Conservation (phyloP, 2,797 vertebrate species). For the Melanotaenia trifasciata region DNA sequence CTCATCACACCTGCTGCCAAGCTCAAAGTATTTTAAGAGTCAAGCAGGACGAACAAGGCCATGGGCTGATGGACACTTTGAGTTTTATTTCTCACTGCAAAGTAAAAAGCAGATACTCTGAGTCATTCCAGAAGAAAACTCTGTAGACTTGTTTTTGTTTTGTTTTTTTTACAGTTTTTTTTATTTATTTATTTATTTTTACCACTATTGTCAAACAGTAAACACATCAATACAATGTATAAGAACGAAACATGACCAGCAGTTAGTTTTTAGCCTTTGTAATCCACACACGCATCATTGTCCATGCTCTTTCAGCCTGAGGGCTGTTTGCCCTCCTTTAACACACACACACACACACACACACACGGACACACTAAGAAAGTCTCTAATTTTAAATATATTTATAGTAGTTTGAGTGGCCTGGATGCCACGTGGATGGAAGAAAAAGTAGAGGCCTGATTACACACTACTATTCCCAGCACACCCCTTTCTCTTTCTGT, state of each 20-base stretch:
- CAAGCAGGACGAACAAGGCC: neutral
- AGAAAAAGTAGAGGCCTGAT: constrained; percentile 69
- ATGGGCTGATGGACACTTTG: constrained; percentile 24
- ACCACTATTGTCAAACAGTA: neutral
- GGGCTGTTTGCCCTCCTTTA: neutral
- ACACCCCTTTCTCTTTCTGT: constrained; percentile 22
- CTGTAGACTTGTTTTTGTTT: neutral
- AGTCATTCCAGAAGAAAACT: neutral
- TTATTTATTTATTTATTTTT: no score
- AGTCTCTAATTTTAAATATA: constrained; percentile 74
- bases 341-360: neutral
- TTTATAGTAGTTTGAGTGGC: constrained; percentile 68
- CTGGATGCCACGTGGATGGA: constrained; percentile 66
- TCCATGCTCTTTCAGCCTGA: neutral
- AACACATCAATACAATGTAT: neutral
- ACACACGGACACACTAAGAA: constrained; percentile 16
- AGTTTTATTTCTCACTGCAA: constrained; percentile 9
- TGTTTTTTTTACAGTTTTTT: neutral
- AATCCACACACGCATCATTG: neutral
- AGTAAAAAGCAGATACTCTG: neutral
- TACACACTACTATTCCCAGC: constrained; percentile 61
- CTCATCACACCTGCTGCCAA: constrained; percentile 63
- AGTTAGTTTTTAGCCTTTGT: constrained; percentile 21
- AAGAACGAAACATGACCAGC: constrained; percentile 4
- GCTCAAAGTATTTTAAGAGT: constrained; percentile 50